Conservation (phyloP, 2,113 vertebrate genomes). For the Chaetodon auriga region DNA sequence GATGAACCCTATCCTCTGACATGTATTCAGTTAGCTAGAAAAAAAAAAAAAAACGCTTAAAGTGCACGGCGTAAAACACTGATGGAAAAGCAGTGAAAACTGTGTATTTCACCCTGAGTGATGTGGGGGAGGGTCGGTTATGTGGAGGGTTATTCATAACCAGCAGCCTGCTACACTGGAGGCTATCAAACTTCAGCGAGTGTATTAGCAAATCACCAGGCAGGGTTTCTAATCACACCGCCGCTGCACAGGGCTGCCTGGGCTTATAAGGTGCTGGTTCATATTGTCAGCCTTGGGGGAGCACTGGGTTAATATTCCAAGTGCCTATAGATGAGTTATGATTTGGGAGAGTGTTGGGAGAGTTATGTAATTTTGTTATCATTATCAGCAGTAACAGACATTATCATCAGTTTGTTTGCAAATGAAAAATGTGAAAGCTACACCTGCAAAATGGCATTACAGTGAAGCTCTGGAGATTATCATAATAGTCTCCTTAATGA, state of each 20-base stretch:
- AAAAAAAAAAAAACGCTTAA: constrained; percentile 41
- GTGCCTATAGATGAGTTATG: constrained; percentile 60
- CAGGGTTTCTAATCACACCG: constrained; percentile 69
- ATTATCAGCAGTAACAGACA: constrained; percentile 51
- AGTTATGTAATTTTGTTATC: constrained; percentile 49
- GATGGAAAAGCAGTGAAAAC: constrained; percentile 43
- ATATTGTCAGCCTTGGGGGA: constrained; percentile 56
- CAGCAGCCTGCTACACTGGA: constrained; percentile 60
- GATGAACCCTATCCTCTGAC: constrained; percentile 66
- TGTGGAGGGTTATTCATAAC: constrained; percentile 69
- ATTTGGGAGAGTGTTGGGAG: constrained; percentile 42
- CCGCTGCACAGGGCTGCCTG: constrained; percentile 26
- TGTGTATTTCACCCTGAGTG: constrained; percentile 40
- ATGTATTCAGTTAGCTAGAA: constrained; percentile 58
- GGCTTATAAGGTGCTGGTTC: constrained; percentile 56
- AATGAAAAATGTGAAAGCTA: constrained; percentile 23
- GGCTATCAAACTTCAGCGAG: constrained; percentile 62
- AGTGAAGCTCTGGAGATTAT: constrained; percentile 29
- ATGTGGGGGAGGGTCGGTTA: constrained; percentile 44
- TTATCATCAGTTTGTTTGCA: constrained; percentile 61
- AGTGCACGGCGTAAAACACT: constrained; percentile 49
- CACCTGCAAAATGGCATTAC: constrained; percentile 20
- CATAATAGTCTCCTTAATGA: constrained; percentile 43
- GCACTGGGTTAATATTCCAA: constrained; percentile 63
- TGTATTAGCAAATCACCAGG: constrained; percentile 61